A percentile compares a stretch with the other conserved stretches of the same genome.
Evolutionary conservation across 2,888 invertebrate genomes (phyloP).

Genomic region (Euphydryas editha): DNA sequence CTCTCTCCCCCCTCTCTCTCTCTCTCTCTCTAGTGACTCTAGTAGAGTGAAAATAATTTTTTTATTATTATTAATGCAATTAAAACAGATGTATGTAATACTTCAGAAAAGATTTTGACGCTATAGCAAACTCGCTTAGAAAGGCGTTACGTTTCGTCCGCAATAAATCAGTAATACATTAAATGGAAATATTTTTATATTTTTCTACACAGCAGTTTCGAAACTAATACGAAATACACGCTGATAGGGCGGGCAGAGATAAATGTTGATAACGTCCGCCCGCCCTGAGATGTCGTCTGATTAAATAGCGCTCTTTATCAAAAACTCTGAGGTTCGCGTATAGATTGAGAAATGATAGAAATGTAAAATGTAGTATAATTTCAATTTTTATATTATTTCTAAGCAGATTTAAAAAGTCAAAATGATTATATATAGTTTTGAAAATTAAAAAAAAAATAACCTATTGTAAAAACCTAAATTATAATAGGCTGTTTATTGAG

Average conservation of each 20-base stretch:
- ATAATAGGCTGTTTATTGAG: too few relatives aligned
- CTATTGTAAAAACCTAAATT: too few relatives aligned
- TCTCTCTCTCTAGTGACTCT: too few relatives aligned
- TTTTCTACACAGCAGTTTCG: neutral
- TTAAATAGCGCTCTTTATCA: slow-evolving; percentile 40
- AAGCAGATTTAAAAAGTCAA: neutral
- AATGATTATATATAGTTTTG: too few relatives aligned
- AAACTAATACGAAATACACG: slow-evolving; percentile 57
- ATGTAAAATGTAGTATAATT: slow-evolving; percentile 13
- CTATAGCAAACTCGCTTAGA: too few relatives aligned
- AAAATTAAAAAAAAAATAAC: too few relatives aligned
- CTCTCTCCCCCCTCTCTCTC: too few relatives aligned
- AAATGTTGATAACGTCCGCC: slow-evolving; percentile 49
- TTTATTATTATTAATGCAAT: too few relatives aligned
- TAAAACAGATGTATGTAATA: too few relatives aligned
- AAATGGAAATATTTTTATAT: neutral
- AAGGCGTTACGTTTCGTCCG: too few relatives aligned
- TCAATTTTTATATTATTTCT: neutral
- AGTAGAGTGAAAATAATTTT: too few relatives aligned
- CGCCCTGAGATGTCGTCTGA: slow-evolving; percentile 37
- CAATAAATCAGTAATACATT: neutral
- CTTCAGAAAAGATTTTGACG: too few relatives aligned
- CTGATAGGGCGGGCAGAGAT: slow-evolving; percentile 54
- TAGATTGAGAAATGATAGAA: slow-evolving; percentile 52
- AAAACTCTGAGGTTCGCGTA: slow-evolving; percentile 32